These are phyloP conservation scores for Eupithecia centaureata DNA, from an alignment of 2,888 invertebrate genomes.

Conservation along the genomic window DNA sequence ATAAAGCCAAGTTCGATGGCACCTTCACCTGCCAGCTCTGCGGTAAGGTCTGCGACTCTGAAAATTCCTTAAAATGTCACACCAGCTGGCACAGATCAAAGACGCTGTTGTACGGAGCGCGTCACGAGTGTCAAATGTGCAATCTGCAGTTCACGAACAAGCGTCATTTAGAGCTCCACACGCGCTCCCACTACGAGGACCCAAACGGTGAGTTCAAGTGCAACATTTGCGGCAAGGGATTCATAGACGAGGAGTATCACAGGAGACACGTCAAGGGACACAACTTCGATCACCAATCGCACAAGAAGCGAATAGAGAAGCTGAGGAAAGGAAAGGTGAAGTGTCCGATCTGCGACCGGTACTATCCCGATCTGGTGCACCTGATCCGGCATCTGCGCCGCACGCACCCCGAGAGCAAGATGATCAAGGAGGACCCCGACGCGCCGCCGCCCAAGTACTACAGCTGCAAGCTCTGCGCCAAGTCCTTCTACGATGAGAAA, in stretches of 20 bases:
- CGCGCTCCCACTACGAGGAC: conserved; percentile 78
- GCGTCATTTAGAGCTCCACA: conserved; percentile 73
- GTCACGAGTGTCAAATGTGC: conserved; percentile 79
- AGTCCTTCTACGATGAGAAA: conserved; percentile 70
- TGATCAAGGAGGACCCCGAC: conserved; percentile 80
- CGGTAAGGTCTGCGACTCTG: conserved; percentile 75
- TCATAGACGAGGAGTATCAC: conserved; percentile 78
- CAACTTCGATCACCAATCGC: conserved; percentile 75
- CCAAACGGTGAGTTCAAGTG: conserved; percentile 81
- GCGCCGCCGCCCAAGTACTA: conserved; percentile 69
- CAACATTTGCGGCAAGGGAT: conserved; percentile 79
- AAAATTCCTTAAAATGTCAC: conserved; percentile 74
- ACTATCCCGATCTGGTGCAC: conserved; percentile 71
- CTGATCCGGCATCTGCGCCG: conserved; percentile 75
- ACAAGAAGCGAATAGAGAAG: conserved; percentile 71
- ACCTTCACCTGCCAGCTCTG: conserved; percentile 74
- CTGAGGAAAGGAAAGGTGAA: conserved; percentile 74
- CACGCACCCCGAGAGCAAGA: conserved; percentile 79
- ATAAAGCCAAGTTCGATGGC: conserved; percentile 58
- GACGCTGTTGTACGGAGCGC: conserved; percentile 68
- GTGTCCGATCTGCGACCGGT: conserved; percentile 75
- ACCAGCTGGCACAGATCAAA: conserved; percentile 76
- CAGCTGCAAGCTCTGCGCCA: conserved; percentile 77
- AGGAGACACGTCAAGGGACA: conserved; percentile 81
- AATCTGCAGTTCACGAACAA: conserved; percentile 77